These are phyloP conservation scores for Pantherophis alleghaniensis DNA, from an alignment of 2,797 vertebrate genomes.

Conservation along the genomic window DNA sequence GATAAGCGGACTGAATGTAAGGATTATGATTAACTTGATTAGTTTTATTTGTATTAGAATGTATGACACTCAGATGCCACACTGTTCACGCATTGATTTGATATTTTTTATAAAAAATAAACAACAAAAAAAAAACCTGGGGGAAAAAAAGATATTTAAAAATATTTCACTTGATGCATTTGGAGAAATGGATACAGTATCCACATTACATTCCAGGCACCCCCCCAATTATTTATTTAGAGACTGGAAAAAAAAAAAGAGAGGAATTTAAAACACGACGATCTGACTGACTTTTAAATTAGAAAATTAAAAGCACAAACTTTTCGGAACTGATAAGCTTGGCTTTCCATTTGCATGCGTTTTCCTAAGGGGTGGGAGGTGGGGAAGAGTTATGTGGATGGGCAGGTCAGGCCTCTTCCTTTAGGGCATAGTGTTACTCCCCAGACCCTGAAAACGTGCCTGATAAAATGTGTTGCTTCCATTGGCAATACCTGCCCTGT, in stretches of 20 bases:
- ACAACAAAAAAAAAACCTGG: too few relatives aligned
- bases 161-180: conserved; percentile 41
- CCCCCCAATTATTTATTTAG: conserved; percentile 34
- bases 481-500: not conserved
- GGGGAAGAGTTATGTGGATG: not conserved
- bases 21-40: too few relatives aligned
- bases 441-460: not conserved
- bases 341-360: conserved; percentile 8
- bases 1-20: too few relatives aligned
- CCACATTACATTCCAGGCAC: conserved; percentile 18
- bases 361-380: not conserved
- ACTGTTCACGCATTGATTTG: too few relatives aligned
- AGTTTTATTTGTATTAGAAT: too few relatives aligned
- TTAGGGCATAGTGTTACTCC: not conserved
- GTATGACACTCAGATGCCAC: too few relatives aligned
- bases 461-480: not conserved
- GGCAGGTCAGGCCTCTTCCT: not conserved
- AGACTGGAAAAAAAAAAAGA: not conserved
- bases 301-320: conserved; percentile 28
- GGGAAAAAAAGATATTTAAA: conserved; percentile 43
- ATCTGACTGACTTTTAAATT: conserved; percentile 33
- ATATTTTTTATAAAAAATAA: too few relatives aligned
- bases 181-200: conserved; percentile 36
- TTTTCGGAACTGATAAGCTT: not conserved
- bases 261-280: conserved; percentile 36